Conservation (phyloP, 2,888 invertebrate species). For the Andricus curvator region DNA sequence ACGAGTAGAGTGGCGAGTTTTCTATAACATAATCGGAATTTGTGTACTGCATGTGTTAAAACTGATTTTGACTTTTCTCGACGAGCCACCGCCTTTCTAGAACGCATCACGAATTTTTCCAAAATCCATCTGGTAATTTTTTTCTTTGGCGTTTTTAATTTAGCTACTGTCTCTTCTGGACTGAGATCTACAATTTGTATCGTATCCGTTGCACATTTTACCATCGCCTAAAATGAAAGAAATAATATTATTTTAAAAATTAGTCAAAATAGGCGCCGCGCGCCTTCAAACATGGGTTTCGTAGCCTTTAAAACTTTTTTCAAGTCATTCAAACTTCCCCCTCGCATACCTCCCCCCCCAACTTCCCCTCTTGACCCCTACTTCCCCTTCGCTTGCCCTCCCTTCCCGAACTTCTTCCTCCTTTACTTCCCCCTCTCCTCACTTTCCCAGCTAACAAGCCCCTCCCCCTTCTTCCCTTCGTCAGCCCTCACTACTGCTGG, state of each 20-base stretch:
- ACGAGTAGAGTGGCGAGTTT: conserved; percentile 82
- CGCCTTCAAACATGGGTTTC: too few relatives aligned
- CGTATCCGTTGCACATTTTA: background rate
- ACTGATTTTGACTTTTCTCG: conserved; percentile 86
- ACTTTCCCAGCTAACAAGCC: too few relatives aligned
- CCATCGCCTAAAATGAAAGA: conserved; percentile 50
- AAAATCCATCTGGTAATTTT: conserved; percentile 80
- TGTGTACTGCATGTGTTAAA: conserved; percentile 80
- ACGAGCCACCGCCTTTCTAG: conserved; percentile 82
- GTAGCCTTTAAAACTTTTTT: too few relatives aligned
- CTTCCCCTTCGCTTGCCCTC: too few relatives aligned
- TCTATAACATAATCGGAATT: conserved; percentile 81
- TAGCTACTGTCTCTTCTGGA: conserved; percentile 79
- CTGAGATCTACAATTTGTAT: conserved; percentile 58
- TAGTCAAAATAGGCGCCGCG: too few relatives aligned
- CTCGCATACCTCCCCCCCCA: too few relatives aligned
- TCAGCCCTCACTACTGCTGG: too few relatives aligned
- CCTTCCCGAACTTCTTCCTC: too few relatives aligned
- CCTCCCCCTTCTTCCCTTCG: too few relatives aligned
- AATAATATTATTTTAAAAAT: background rate
- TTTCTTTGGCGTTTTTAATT: conserved; percentile 80
- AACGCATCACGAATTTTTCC: conserved; percentile 82
- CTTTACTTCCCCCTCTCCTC: too few relatives aligned
- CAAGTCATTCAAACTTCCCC: too few relatives aligned
- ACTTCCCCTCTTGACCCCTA: too few relatives aligned